Conservation (phyloP, 2,113 vertebrate species). For the Apus apus region DNA sequence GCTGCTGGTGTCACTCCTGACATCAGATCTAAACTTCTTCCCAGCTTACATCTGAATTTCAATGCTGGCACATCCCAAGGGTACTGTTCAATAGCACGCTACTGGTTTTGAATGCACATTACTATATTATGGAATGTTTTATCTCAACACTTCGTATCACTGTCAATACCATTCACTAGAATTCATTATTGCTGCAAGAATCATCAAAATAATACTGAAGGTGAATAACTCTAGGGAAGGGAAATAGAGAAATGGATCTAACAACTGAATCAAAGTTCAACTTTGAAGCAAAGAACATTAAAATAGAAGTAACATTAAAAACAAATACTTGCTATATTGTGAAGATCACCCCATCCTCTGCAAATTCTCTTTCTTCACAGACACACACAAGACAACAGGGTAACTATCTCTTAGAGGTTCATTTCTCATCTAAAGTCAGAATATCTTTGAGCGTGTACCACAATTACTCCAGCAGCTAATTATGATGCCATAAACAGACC, state of each 20-base stretch:
- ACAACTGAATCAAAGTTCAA: background rate
- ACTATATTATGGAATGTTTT: background rate
- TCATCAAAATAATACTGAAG: background rate
- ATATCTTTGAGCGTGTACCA: background rate
- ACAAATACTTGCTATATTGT: background rate
- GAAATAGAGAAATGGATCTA: background rate
- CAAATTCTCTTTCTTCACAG: slow-evolving; percentile 1
- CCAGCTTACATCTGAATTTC: background rate
- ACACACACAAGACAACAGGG: background rate
- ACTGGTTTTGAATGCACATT: background rate
- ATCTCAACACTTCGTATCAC: background rate
- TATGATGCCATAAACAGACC: slow-evolving; percentile 2
- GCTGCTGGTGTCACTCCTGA: background rate
- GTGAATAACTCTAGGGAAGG: background rate
- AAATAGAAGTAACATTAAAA: background rate
- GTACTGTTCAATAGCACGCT: background rate
- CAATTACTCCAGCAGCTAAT: slow-evolving; percentile 64
- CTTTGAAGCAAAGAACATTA: background rate
- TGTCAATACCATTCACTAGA: background rate
- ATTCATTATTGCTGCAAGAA: background rate
- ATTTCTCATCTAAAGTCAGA: slow-evolving; percentile 24
- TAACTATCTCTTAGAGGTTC: slow-evolving; percentile 32
- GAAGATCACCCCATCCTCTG: background rate
- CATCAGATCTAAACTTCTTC: background rate
- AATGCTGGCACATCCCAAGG: background rate